A percentile compares a stretch with the other conserved stretches of the same genome.
phyloP scores from a whole-genome alignment of 2,888 invertebrate genomes.

The Scaptomyza flava region DNA sequence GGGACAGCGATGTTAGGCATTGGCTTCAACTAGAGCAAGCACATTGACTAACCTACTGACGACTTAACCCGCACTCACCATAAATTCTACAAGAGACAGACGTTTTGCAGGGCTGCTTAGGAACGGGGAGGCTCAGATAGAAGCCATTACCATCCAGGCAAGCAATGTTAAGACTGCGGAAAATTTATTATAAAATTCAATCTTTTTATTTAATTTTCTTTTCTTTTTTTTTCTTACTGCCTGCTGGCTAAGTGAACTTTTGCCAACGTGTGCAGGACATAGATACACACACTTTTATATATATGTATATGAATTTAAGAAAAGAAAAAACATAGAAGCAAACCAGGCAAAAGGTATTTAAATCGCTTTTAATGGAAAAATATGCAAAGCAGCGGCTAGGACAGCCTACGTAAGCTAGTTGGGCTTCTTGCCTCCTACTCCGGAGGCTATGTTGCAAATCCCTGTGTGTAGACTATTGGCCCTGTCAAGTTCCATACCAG shows the following conservation, averaged over 20 bases:
- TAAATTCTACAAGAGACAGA: constrained; percentile 54
- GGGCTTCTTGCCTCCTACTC: constrained; percentile 18
- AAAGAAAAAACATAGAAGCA: constrained; percentile 30
- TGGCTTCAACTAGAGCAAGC: constrained; percentile 7
- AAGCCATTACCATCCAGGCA: constrained; percentile 14
- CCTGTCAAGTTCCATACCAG: constrained; percentile 32
- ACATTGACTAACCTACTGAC: constrained; percentile 62
- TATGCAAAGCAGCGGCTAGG: constrained; percentile 65
- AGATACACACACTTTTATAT: constrained; percentile 12
- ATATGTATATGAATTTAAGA: constrained; percentile 2
- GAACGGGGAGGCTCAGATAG: constrained; percentile 35
- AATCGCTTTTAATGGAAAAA: constrained; percentile 79
- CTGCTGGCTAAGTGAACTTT: constrained; percentile 47
- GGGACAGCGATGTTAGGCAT: constrained; percentile 7
- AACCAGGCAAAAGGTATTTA: constrained; percentile 65
- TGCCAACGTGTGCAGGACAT: constrained; percentile 57
- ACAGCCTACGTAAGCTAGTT: constrained; percentile 58
- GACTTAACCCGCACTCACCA: constrained; percentile 69
- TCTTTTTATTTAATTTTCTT: constrained; percentile 42
- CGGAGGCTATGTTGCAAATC: constrained; percentile 56
- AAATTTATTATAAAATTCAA: constrained; percentile 77
- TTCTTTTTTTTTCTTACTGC: neutral
- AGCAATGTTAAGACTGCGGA: constrained; percentile 52
- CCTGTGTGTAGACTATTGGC: constrained; percentile 57
- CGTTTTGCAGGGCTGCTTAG: constrained; percentile 29